Evolutionary conservation across 2,113 vertebrate species (phyloP), one percentile per base, ranked within the genome.

Genomic region (Microtus ochrogaster): DNA sequence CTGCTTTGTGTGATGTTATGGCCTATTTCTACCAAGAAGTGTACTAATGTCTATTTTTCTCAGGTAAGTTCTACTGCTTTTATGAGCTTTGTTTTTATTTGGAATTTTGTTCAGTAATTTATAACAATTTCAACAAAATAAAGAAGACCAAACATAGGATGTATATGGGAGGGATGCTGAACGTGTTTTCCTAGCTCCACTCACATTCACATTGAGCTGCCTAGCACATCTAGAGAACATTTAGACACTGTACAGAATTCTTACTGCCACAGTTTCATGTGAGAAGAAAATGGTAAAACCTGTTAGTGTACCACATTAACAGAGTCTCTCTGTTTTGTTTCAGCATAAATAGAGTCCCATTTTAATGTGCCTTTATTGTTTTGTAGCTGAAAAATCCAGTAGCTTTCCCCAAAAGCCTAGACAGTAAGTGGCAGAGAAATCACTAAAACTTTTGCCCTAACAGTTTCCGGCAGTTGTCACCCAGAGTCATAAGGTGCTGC

Each of bases 61-160:
- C 66, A 91, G 63, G 70, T 93, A 93, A 91, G 70, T 84, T 92
- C 21, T 21, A 65, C 73, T 92, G 14, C 14, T 81, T 94, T 89
- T 92, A 36, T 87, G 90, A 84, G 88, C 49, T 94, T 92, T 91
- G 55, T 52, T 97, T 92, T 33, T 39, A 84, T 73, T 93, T 90
- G 78, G 1, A 61, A 74, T n/a, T 89, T 94, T 72, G 12, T 90
- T 14, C 82, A 63, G 47, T 6, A 91, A 92, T 94, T 96, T 3
- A 61, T 84, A 81, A 58, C 8, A 70, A 65, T 78, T 94, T 81
- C 91, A 94, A 28, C 41, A 85, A 91, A 78, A 88, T 70, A 95
- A 70, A 83, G 55, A 90, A 94, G 77, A 79, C 26, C 94, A n/a
- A 78, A 52, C 28, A 5, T 83, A 89, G 26, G 5, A 44, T 79